Percentiles rank a stretch among this genome's conserved stretches.
Evolutionary conservation across 2,888 invertebrate genomes (phyloP).

Genomic region (Neuroscelio doddi): DNA sequence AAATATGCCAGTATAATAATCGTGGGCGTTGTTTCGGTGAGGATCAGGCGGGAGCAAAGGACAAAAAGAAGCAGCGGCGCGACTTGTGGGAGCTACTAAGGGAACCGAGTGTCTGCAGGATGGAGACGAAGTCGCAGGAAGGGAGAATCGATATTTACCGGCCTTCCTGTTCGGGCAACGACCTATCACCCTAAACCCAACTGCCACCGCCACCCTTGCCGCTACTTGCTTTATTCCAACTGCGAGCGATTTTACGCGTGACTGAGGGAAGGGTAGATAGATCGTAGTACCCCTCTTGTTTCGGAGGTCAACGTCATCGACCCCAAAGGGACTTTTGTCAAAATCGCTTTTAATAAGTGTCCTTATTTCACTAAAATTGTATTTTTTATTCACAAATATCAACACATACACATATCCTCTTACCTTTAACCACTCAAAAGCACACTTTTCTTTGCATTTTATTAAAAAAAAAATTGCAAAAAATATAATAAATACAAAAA

Average conservation of each 20-base stretch:
- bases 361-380: too few relatives aligned
- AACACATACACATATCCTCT: too few relatives aligned
- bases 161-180: slow-evolving; percentile 63
- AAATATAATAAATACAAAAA: too few relatives aligned
- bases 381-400: too few relatives aligned
- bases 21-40: background rate
- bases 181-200: slow-evolving; percentile 54
- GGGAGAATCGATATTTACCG: slow-evolving; percentile 67
- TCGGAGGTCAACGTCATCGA: too few relatives aligned
- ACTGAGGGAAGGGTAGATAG: background rate
- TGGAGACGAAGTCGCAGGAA: slow-evolving; percentile 44
- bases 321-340: too few relatives aligned
- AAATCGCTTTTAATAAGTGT: too few relatives aligned
- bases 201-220: slow-evolving; percentile 40
- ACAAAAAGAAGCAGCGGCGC: slow-evolving; percentile 12
- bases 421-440: too few relatives aligned
- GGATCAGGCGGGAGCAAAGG: background rate
- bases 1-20: background rate
- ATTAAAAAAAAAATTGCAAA: too few relatives aligned
- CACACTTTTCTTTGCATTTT: too few relatives aligned
- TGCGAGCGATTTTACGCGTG: slow-evolving; percentile 6
- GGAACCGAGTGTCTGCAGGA: slow-evolving; percentile 55
- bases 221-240: slow-evolving; percentile 12
- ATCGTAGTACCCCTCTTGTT: background rate
- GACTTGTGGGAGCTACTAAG: slow-evolving; percentile 36